Base-by-base conservation (phyloP, 2,113 vertebrate genomes). In the Myrmecobius fasciatus region DNA sequence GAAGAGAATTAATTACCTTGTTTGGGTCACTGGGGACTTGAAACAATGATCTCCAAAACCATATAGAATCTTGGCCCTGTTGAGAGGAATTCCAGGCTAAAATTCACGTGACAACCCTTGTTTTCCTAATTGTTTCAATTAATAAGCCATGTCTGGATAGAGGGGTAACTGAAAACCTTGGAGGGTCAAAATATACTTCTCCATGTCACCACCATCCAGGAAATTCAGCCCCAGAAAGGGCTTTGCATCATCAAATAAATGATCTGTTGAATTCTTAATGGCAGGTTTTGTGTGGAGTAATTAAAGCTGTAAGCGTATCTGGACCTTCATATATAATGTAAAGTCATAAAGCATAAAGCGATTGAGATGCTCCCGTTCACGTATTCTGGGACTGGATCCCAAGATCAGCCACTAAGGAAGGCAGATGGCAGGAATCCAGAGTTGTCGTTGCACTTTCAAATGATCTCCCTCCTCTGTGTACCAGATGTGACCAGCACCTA, bases 291-390 rank as follows among this genome's bases (percentile, higher is more conserved):
- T 97, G 97, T 96, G 96, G 90, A 97, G 96, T 97, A 97, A 98
- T 98, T 97, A 98, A 98, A 98, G 93, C 97, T 97, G 97, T 98
- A 99, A 99, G 95, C 67, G 98, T 98, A 98, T 98, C 99, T 98
- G 97, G 95, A 96, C 54, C 97, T 97, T 97, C 93, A 98, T 99
- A 91, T 98, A 99, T 99, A 98, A 99, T 99, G 98, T 95, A 83
- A 83, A 96, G 52, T 25, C 92, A 90, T 92, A 96, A 90, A 98
- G 95, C 89, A 92, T 94, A 91, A 2, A 92, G 95, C n/a, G 67
- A 26, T 49, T 91, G 93, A 95, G 95, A 95, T 92, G 52, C 54
- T 94, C 90, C 53, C 2, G 26, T 43, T 92, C 91, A 90, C 91
- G 92, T 96, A 95, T 83, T 83, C 53, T 48, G 89, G 95, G 93